phyloP scores from a whole-genome alignment of 2,797 vertebrate species.

The Clamator glandarius region DNA sequence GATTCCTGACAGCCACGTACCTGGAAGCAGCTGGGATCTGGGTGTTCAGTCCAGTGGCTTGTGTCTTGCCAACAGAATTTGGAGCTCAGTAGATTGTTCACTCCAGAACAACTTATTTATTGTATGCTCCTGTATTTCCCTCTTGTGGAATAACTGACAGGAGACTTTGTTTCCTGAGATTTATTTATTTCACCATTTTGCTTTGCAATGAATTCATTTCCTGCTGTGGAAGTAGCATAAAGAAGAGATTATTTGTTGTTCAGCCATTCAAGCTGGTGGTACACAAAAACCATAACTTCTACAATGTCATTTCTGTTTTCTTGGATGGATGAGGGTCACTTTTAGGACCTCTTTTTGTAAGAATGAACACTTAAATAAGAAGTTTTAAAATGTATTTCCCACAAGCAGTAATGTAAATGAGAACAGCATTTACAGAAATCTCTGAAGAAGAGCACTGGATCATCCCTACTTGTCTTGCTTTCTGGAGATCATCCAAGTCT shows the following conservation, averaged over 20 bases:
- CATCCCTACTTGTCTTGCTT: conserved; percentile 32
- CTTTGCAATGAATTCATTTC: not conserved
- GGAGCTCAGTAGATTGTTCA: not conserved
- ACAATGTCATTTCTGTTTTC: not conserved
- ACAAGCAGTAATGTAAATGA: conserved; percentile 14
- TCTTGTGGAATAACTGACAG: not conserved
- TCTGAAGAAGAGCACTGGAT: not conserved
- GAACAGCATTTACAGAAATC: conserved; percentile 20
- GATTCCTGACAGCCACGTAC: not conserved
- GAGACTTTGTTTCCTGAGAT: not conserved
- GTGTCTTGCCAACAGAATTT: not conserved
- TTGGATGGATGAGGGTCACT: not conserved
- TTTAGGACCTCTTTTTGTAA: not conserved
- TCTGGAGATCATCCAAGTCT: conserved; percentile 40
- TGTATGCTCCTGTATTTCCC: not conserved
- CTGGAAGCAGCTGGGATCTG: not conserved
- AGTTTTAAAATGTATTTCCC: not conserved
- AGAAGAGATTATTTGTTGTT: not conserved
- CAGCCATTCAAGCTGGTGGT: not conserved
- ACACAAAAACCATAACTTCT: not conserved
- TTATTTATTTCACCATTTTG: not conserved
- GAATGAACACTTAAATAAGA: not conserved
- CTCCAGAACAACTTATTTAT: not conserved
- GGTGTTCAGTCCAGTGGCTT: not conserved
- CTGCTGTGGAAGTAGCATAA: not conserved